Evolutionary conservation across 2,888 invertebrate genomes (phyloP), one percentile per base, ranked within the genome.

Genomic region (Drosophila setosimentum): DNA sequence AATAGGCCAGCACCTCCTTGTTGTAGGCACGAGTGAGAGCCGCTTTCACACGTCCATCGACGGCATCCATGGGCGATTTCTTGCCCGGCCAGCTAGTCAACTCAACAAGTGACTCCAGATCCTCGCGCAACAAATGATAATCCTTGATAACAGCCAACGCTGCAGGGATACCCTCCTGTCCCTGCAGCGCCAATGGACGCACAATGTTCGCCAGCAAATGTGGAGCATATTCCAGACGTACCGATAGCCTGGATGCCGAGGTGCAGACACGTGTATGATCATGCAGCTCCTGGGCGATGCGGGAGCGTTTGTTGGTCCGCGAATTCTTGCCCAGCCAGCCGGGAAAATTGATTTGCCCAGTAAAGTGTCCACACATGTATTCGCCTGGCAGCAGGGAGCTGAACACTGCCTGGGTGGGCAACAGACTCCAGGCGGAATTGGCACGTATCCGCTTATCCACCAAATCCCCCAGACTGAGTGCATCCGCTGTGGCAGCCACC

Each of bases 311-410:
- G 76, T 94, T 95, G 24, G 95, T 94, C 74, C 95, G 96, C 0
- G 99, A 99, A 94, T 99, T 98, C 93, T 98, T 98, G 1, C 99
- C 99, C 62, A 99, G 95, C 99, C 99, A 99, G 45, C 95, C 94
- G 3, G 99, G 99, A 93, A 99, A 99, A 90, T 96, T 96, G 27
- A 98, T 96, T 94, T 96, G 96, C 0, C 95, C 95, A 0, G 94
- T 94, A 68, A 98, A 93, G 89, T 96, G 95, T 0, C 99, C 99
- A 32, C 96, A 94, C 95, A 99, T 95, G 63, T 95, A 94, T 84
- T 96, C 95, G 0, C 99, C 98, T 0, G 99, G 99, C 64, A 99
- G 94, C 49, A 99, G 98, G 18, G 98, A 97, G 49, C 98, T 96
- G 93, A 96, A 97, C 93, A 98, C 96, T 0, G 98, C 99, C 95